Evolutionary conservation across 2,113 vertebrate genomes (phyloP), one percentile per base, ranked within the genome.

Genomic region (Oplegnathus fasciatus): DNA sequence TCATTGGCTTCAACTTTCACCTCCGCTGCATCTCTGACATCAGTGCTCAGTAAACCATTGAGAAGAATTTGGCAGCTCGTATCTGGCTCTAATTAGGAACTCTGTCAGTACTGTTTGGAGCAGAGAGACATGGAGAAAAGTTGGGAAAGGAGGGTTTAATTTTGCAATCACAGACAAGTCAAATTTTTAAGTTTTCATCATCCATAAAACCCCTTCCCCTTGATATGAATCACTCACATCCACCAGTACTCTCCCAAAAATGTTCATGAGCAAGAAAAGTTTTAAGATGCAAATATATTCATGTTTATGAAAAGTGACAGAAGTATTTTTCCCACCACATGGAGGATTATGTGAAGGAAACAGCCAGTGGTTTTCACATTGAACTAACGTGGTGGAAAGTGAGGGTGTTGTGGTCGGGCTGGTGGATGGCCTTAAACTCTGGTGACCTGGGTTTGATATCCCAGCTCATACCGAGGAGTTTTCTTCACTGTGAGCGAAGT

Each of bases 51-150:
- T 80, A 86, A 91, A 93, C 88, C 89, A 92, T 88, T 69, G 78
- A 86, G 77, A 91, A 82, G 93, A 92, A 89, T 91, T 83, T 92
- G 92, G 91, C 92, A 88, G 85, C 75, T 81, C n/a, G 46, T 78
- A 85, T 94, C 94, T 95, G 94, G 89, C 88, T 92, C 79, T 88
- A 88, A 93, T 94, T 94, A 95, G 77, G 81, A 72, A 20, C 78
- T 78, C 78, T 90, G 88, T 91, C 89, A 91, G 88, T 30, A 20
- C 68, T 46, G 65, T 44, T 75, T 79, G 64, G 67, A 82, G 84
- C 73, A 60, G 62, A 82, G 79, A 88, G 30, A 68, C 32, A 10
- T 26, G 66, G 77, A 78, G 70, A 64, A 75, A 75, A 30, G 73
- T 30, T 66, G 42, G 44, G 72, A 50, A 66, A 64, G 52, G 30